Evolutionary conservation across 2,113 vertebrate species (phyloP).

Genomic region (Callipepla californica): DNA sequence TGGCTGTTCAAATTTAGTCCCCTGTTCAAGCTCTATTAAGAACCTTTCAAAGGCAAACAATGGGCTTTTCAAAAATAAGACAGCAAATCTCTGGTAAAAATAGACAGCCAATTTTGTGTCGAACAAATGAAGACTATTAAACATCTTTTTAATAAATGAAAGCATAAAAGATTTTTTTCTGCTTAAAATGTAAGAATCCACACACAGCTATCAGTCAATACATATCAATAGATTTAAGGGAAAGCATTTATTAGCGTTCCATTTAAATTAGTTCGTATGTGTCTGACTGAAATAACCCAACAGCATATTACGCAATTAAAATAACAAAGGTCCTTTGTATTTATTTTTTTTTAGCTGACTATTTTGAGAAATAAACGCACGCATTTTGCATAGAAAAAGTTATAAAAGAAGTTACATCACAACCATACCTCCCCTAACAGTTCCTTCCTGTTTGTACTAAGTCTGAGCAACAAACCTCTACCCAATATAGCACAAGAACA

Average conservation of each 20-base stretch:
- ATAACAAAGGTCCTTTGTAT: not conserved
- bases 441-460: not conserved
- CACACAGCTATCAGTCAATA: constrained; percentile 23
- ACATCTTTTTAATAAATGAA: constrained; percentile 26
- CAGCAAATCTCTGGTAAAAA: constrained; percentile 41
- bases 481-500: not conserved
- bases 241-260: constrained; percentile 34
- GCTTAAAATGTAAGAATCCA: constrained; percentile 21
- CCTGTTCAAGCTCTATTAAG: constrained; percentile 34
- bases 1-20: constrained; percentile 39
- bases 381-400: not conserved
- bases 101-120: not conserved
- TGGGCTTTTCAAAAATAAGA: constrained; percentile 52
- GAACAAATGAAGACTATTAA: constrained; percentile 43
- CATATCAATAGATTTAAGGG: constrained; percentile 15
- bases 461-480: not conserved
- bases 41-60: constrained; percentile 50
- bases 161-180: not conserved
- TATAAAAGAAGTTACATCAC: not conserved
- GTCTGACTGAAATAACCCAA: constrained; percentile 34
- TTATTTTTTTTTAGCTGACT: not conserved
- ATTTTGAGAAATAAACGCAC: constrained; percentile 17
- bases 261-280: not conserved
- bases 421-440: not conserved
- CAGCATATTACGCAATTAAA: not conserved